phyloP scores from a whole-genome alignment of 2,797 vertebrate genomes.

The Pagetopsis macropterus region DNA sequence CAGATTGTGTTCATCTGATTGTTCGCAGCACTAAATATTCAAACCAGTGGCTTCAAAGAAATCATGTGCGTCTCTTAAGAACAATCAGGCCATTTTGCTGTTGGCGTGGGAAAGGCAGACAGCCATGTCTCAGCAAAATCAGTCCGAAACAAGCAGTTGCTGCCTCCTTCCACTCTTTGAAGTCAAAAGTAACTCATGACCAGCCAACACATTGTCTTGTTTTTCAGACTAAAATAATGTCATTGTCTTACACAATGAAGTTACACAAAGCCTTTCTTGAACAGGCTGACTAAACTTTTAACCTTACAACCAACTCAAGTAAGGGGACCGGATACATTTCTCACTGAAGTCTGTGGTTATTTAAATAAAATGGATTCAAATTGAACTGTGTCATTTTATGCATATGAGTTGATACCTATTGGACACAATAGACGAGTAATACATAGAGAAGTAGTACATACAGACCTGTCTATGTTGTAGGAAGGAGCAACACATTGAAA shows the following conservation, averaged over 20 bases:
- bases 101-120: conserved; percentile 45
- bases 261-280: conserved; percentile 10
- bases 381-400: neutral
- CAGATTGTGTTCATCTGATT: conserved; percentile 12
- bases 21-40: conserved; percentile 22
- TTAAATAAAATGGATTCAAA: too few species aligned
- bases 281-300: neutral
- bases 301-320: neutral
- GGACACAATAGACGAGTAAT: neutral
- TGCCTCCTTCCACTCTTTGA: conserved; percentile 16
- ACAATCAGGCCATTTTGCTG: conserved; percentile 45
- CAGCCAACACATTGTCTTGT: conserved; percentile 1
- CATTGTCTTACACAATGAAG: neutral
- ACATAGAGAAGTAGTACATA: too few species aligned
- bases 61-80: conserved; percentile 36
- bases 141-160: conserved; percentile 11
- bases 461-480: too few species aligned
- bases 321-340: neutral
- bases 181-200: conserved; percentile 37
- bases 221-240: conserved; percentile 1
- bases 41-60: conserved; percentile 33
- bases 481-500: too few species aligned
- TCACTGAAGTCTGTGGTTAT: neutral
- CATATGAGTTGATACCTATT: neutral
- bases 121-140: conserved; percentile 17